phyloP scores from a whole-genome alignment of 2,797 vertebrate species.

The Serranus cabrilla region DNA sequence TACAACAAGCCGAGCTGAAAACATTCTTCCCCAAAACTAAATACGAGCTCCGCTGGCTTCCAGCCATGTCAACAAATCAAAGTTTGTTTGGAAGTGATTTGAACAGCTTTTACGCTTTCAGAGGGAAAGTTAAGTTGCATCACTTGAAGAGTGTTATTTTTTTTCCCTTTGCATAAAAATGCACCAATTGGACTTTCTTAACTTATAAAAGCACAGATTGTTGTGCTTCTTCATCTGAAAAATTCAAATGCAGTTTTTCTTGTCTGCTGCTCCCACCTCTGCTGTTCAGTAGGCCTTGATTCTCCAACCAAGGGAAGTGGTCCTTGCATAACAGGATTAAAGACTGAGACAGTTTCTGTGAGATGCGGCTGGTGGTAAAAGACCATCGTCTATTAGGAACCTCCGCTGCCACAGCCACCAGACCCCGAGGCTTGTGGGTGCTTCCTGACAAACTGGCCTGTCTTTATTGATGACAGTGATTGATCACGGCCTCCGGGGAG shows the following conservation, averaged over 20 bases:
- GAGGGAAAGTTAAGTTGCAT: conserved; percentile 18
- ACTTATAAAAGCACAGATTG: conserved; percentile 7
- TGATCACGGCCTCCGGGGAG: conserved; percentile 76
- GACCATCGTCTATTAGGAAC: conserved; percentile 46
- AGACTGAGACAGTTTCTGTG: conserved; percentile 37
- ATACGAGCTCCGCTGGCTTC: conserved; percentile 20
- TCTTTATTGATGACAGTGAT: conserved; percentile 82
- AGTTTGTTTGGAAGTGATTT: conserved; percentile 34
- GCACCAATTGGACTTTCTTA: conserved; percentile 31
- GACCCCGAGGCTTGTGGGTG: conserved; percentile 48
- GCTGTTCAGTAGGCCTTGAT: conserved; percentile 32
- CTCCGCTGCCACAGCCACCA: conserved; percentile 37
- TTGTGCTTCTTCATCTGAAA: conserved; percentile 14
- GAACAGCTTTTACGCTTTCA: background rate
- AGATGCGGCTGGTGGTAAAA: conserved; percentile 50
- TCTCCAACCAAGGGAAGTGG: conserved; percentile 31
- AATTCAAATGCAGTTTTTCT: conserved; percentile 26
- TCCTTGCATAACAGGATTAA: conserved; percentile 56
- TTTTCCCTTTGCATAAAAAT: conserved; percentile 16
- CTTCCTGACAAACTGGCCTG: conserved; percentile 79
- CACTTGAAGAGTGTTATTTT: background rate
- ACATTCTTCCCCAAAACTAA: conserved; percentile 13
- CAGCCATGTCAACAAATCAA: conserved; percentile 46
- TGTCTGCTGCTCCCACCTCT: conserved; percentile 11
- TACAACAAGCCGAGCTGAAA: conserved; percentile 7